Conservation (phyloP, 2,113 vertebrate species). For the Potamarius usumacintae region DNA sequence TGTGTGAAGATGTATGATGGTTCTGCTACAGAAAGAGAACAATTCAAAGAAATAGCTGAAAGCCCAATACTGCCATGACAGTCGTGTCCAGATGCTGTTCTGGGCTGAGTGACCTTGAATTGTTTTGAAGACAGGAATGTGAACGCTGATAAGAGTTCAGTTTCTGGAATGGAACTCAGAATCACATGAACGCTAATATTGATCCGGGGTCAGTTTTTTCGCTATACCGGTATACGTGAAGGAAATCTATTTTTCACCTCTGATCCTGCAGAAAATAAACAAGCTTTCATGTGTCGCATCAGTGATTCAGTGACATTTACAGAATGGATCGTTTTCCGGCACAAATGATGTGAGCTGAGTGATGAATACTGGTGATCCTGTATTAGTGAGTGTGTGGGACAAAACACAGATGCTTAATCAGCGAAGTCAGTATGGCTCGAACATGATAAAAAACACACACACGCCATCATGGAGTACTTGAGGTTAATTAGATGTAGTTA, state of each 20-base stretch:
- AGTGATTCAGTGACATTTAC: conserved; percentile 28
- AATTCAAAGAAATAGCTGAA: too few species aligned
- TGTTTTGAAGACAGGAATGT: too few species aligned
- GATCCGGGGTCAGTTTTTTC: conserved; percentile 10
- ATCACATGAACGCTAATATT: not conserved
- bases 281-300: not conserved
- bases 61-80: too few species aligned
- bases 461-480: not conserved
- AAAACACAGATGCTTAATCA: conserved; percentile 1
- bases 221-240: not conserved
- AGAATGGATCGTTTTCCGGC: conserved; percentile 8
- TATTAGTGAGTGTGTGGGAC: not conserved
- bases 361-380: not conserved
- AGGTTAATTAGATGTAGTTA: conserved; percentile 45
- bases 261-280: not conserved
- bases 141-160: too few species aligned
- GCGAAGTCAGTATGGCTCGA: not conserved
- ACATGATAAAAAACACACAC: not conserved
- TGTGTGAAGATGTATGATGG: too few species aligned
- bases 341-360: not conserved
- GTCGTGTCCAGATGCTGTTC: too few species aligned
- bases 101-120: not conserved
- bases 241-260: not conserved
- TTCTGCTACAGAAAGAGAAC: too few species aligned
- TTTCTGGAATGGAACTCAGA: too few species aligned